Percentiles rank a stretch among this genome's conserved stretches.
phyloP scores from a whole-genome alignment of 2,113 vertebrate genomes.

The Chrysochloris asiatica region DNA sequence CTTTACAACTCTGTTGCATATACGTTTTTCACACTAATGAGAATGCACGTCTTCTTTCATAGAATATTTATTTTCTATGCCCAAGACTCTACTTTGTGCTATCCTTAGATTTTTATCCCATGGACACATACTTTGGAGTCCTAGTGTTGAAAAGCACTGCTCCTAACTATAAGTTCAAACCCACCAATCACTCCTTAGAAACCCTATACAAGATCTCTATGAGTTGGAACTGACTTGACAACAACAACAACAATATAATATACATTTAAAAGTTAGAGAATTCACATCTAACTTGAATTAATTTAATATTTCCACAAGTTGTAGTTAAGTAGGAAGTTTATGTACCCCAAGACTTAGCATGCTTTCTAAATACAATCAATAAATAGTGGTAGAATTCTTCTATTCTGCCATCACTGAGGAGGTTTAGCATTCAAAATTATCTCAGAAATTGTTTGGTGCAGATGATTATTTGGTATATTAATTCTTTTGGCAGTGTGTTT shows the following conservation, averaged over 20 bases:
- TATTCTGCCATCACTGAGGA: slow-evolving; percentile 10
- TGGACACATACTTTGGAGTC: too few relatives aligned
- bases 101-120: too few relatives aligned
- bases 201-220: too few relatives aligned
- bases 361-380: neutral
- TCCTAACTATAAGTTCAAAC: too few relatives aligned
- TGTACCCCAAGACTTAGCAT: neutral
- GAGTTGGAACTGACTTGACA: too few relatives aligned
- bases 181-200: too few relatives aligned
- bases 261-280: neutral
- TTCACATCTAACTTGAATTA: neutral
- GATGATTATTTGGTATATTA: neutral
- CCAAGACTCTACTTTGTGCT: too few relatives aligned
- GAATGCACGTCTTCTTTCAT: too few relatives aligned
- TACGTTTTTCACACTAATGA: too few relatives aligned
- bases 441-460: neutral
- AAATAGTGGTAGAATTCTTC: neutral
- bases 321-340: neutral
- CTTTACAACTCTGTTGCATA: too few relatives aligned
- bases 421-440: neutral
- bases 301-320: neutral
- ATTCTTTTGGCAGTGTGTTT: neutral
- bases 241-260: neutral
- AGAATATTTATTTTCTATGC: too few relatives aligned
- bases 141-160: too few relatives aligned